Conservation (phyloP, 92 coral and sea anemone species). For the Zoanthus sansibaricus region DNA sequence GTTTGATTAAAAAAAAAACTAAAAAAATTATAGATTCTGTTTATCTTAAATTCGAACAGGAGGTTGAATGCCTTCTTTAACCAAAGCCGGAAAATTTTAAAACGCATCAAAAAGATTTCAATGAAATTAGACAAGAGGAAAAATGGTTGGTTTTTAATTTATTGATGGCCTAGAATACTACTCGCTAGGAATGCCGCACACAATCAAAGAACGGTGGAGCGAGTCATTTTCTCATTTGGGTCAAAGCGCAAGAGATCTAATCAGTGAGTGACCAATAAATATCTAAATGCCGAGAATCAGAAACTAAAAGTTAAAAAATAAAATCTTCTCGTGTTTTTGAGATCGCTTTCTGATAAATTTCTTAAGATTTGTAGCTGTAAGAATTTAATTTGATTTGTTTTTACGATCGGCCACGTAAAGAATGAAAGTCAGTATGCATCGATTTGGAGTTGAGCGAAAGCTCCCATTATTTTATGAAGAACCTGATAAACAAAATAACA, state of each 20-base stretch:
- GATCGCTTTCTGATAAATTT: neutral
- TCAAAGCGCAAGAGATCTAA: neutral
- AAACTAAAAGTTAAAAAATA: neutral
- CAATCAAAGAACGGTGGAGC: neutral
- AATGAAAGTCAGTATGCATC: no score
- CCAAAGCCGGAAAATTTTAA: neutral
- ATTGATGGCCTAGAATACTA: neutral
- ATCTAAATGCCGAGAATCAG: neutral
- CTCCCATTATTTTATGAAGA: no score
- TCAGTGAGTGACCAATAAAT: neutral
- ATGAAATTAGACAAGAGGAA: neutral
- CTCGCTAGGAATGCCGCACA: neutral
- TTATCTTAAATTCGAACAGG: neutral
- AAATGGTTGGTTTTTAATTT: neutral
- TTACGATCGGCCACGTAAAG: no score
- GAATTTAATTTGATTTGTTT: neutral
- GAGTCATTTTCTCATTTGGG: neutral
- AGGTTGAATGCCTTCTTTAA: constrained; percentile 23
- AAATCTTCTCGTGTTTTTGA: neutral
- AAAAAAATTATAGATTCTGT: neutral
- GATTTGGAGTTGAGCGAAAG: no score
- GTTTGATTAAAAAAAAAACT: neutral
- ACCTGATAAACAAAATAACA: no score
- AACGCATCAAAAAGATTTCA: neutral
- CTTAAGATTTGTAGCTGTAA: neutral